phyloP scores from a whole-genome alignment of 2,797 vertebrate species.

The Choloepus didactylus region DNA sequence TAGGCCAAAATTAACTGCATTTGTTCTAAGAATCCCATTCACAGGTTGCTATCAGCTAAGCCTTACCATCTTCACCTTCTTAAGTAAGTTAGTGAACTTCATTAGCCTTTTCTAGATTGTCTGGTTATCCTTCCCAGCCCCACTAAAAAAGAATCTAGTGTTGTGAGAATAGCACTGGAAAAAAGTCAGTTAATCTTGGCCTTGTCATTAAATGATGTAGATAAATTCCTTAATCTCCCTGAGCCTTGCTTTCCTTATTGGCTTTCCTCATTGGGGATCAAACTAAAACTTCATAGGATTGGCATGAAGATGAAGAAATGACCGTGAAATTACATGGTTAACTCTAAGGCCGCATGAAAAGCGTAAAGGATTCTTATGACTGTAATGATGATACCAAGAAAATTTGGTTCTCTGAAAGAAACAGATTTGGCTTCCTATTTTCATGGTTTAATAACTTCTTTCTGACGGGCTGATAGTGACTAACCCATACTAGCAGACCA shows the following conservation, averaged over 20 bases:
- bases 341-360: neutral
- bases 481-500: neutral
- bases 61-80: neutral
- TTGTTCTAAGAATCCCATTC: neutral
- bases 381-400: neutral
- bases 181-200: neutral
- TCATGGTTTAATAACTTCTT: slow-evolving; percentile 3
- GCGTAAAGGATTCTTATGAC: neutral
- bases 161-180: neutral
- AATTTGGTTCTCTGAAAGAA: neutral
- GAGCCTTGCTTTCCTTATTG: neutral
- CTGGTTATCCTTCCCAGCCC: neutral
- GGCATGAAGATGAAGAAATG: neutral
- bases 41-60: neutral
- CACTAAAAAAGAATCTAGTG: neutral
- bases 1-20: too few relatives aligned
- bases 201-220: neutral
- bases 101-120: neutral
- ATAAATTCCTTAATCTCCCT: neutral
- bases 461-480: neutral
- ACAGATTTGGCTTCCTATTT: neutral
- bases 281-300: neutral
- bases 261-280: neutral
- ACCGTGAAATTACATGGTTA: neutral
- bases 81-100: neutral